Evolutionary conservation across 92 coral and sea anemone species (phyloP), one percentile per base, ranked within the genome.

Genomic region (Phenganax stokvisi): DNA sequence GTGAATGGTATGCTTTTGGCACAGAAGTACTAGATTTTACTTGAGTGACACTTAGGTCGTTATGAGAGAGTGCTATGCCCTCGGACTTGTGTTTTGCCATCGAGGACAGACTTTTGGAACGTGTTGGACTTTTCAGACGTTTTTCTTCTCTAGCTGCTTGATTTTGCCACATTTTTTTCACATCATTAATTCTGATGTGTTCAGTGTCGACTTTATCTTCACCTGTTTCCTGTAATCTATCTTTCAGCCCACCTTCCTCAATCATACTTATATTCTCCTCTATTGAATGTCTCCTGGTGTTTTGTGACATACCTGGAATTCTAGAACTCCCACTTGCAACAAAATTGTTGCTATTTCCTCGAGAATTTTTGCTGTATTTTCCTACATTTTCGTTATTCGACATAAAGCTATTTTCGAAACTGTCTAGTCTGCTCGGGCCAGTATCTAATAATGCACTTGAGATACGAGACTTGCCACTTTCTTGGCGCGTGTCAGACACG

Each of bases 1-100:
- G 83, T n/a, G 83, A 79, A 12, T 53, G 63, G 73, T 79, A 79
- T 0, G 83, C 83, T 51, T 79, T 79, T 2, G 83, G 83, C 9
- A 56, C 59, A 2, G 77, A 20, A 54, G 59, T 15, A 10, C 30
- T 56, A 12, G 77, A 73, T 15, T 54, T 15, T 9, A 7, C 62
- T 52, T 73, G 56, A 58, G 77, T 73, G 6, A 9, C 20, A 20
- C 64, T 6, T 12, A 31, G 60, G 20, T 77, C 17, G 52, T 31
- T n/a, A 31, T 10, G 76, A 55, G 76, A 44, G 76, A 44, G 57
- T 12, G 55, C 9, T 3, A 64, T 10, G 12, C 37, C 16, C 29
- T 64, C 29, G 71, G 72, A 12, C 4, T 0, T 30, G 9, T 68
- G 10, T 37, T 68, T 68, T 5, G 73, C 47, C 47, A 37, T 37